Evolutionary conservation across 1,140 invertebrate species (phyloP), one percentile per base, ranked within the genome.

Genomic region (Galendromus occidentalis): DNA sequence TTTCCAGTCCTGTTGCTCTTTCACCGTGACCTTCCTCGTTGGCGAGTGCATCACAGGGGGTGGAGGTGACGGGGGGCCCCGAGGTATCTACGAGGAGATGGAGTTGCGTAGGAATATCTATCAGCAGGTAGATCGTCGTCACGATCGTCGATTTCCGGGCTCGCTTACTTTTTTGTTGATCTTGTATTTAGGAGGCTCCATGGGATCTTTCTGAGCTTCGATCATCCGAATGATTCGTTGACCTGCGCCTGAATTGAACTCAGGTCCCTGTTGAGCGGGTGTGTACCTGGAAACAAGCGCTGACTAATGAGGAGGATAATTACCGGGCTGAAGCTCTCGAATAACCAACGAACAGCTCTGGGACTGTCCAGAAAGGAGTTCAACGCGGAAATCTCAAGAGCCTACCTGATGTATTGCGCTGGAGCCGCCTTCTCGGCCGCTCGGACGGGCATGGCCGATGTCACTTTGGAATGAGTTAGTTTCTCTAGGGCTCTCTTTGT

Each of bases 1-100:
- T 78, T 98, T 98, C 96, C 96, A 99, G 76, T 99, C 94, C 69
- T 95, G 87, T 74, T 99, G 95, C 75, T 99, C 95, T 76, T 97
- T 96, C 0, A 94, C 92, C 5, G 94, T 96, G 0, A 95, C 88
- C 75, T 98, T 90, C 66, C 95, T 81, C 0, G 95, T 94, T 0
- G 96, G 96, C 0, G 93, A 98, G 78, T 98, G 95, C 77, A 99
- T 83, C 1, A 97, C 91, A 18, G 87, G 87, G 1, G 95, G 93
- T 20, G 95, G 96, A 0, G 96, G 96, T 5, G 94, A 98, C 0
- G 95, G 95, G 14, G 95, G 94, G 0, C 91, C 94, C 69, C 94
- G 80, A 0, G 96, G 96, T 70, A 99, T 97, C 51, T 59, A 22
- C 28, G 25, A 42, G 12, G 18, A 18, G 44, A 42, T 17, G 39